These are phyloP conservation scores for Chamaea fasciata DNA, from an alignment of 2,113 vertebrate genomes.

Conservation along the genomic window DNA sequence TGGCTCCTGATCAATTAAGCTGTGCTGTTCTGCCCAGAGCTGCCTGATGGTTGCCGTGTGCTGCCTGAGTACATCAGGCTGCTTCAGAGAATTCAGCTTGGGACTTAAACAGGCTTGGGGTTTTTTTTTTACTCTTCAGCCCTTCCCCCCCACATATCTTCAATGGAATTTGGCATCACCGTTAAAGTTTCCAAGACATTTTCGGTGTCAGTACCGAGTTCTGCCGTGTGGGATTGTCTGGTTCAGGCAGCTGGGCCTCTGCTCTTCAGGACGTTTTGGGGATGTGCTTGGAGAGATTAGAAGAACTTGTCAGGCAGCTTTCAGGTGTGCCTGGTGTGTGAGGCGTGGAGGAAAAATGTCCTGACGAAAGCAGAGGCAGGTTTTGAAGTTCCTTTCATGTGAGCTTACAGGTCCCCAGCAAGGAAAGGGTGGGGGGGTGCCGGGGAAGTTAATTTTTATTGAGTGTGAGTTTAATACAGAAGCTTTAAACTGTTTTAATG, in stretches of 20 bases:
- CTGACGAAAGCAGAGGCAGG: constrained; percentile 33
- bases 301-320: constrained; percentile 52
- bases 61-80: neutral
- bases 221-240: neutral
- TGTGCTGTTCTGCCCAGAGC: neutral
- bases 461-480: neutral
- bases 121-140: neutral
- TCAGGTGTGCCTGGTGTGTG: constrained; percentile 11
- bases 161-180: neutral
- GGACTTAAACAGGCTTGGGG: neutral
- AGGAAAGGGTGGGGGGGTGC: neutral
- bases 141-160: neutral
- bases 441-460: neutral
- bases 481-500: neutral
- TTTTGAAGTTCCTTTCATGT: constrained; percentile 56
- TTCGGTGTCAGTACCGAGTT: neutral
- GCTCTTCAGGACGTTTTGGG: neutral
- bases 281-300: constrained; percentile 33
- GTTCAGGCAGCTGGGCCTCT: neutral
- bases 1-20: neutral
- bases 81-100: neutral
- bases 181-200: neutral
- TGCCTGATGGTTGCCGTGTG: neutral
- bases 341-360: constrained; percentile 39
- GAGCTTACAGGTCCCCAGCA: neutral